Evolutionary conservation across 2,113 vertebrate genomes (phyloP), one percentile per base, ranked within the genome.

Genomic region (Ramphastos sulfuratus): DNA sequence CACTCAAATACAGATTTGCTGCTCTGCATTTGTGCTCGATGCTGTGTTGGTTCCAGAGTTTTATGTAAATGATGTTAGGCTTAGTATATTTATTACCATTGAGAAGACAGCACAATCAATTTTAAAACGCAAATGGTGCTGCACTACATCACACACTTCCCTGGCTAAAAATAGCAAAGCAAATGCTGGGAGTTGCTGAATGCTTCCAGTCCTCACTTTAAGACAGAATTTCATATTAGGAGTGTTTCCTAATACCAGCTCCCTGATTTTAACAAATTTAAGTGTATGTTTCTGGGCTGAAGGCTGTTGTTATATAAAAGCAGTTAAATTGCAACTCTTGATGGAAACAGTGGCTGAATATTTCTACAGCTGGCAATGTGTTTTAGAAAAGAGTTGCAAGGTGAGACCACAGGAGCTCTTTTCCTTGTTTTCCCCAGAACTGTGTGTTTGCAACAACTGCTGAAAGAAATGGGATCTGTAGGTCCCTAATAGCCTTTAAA

Each of bases 51-150:
- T 84, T 95, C 93, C 89, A 96, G 90, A 69, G 78, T 70, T 90
- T 94, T 93, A 96, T 95, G 95, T 96, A 95, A 95, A 96, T 96
- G 48, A 31, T 89, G 52, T 80, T 92, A 90, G 91, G 80, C 75
- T 72, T 72, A 91, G 39, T 91, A 48, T 96, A 95, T 95, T 96
- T 97, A 88, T 82, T 96, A 92, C 79, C 83, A 90, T 79, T 42
- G 6, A 86, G 96, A 94, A 96, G 82, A 95, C 74, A 94, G 82
- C 12, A 0, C 75, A 79, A 90, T 92, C 55, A 77, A 61, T 82
- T 93, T 56, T 4, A 94, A 44, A 93, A 85, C 87, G 33, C 74
- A 87, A 95, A 92, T 93, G 78, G 48, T 93, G 81, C 89, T 96
- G 89, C 37, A 42, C 63, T 76, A 72, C 66, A 87, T 95, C 89